These are phyloP conservation scores for Gobius niger DNA, from an alignment of 2,113 vertebrate species.

Conservation along the genomic window DNA sequence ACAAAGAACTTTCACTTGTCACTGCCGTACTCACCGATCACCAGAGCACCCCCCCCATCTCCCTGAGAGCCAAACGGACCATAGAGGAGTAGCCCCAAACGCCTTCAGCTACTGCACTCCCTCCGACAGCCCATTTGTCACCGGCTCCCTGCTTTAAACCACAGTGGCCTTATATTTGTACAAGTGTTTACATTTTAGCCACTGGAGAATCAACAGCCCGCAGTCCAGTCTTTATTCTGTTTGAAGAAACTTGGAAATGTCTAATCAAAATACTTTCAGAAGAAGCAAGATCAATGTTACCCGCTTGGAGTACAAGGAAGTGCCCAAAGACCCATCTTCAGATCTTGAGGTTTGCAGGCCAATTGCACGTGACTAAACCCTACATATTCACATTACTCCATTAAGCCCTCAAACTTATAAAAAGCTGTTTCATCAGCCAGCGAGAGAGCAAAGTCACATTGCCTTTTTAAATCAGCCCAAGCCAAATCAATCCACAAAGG, in stretches of 20 bases:
- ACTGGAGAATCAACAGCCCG: constrained; percentile 23
- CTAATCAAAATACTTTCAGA: not conserved
- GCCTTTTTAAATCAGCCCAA: constrained; percentile 29
- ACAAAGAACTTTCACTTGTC: constrained; percentile 43
- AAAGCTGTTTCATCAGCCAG: not conserved
- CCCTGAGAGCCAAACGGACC: constrained; percentile 49
- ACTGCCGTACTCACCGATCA: constrained; percentile 52
- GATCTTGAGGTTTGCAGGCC: too few relatives aligned
- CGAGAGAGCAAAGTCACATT: not conserved
- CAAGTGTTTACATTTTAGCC: constrained; percentile 55
- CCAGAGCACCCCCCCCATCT: constrained; percentile 49
- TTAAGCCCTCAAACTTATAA: too few relatives aligned
- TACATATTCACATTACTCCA: too few relatives aligned
- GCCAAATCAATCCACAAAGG: constrained; percentile 17
- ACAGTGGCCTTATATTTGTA: constrained; percentile 48
- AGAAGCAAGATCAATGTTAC: too few relatives aligned
- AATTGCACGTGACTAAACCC: too few relatives aligned
- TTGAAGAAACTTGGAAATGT: not conserved
- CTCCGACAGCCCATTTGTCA: constrained; percentile 63
- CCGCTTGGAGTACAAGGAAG: too few relatives aligned
- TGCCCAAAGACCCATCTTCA: too few relatives aligned
- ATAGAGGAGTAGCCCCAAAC: constrained; percentile 46
- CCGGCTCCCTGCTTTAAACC: constrained; percentile 45
- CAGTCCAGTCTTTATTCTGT: not conserved
- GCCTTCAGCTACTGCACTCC: constrained; percentile 56